Evolutionary conservation across 2,797 vertebrate genomes (phyloP).

Genomic region (Nyctalus aviator): DNA sequence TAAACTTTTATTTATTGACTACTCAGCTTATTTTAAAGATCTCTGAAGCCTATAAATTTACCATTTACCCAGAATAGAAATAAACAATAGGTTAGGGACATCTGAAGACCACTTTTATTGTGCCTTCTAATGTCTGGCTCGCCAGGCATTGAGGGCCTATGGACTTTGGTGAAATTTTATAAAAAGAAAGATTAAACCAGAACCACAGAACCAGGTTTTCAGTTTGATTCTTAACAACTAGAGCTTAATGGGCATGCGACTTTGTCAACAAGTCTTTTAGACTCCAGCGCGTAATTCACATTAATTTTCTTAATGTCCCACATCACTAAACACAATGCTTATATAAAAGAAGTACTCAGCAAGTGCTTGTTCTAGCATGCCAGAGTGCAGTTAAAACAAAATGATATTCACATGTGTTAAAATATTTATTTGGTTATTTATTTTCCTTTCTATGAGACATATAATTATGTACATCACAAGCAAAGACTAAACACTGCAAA

Average conservation of each 20-base stretch:
- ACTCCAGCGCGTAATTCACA: not conserved
- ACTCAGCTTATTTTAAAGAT: conserved; percentile 43
- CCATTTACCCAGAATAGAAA: not conserved
- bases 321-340: not conserved
- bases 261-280: not conserved
- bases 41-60: not conserved
- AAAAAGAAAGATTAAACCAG: conserved; percentile 17
- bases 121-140: not conserved
- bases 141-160: not conserved
- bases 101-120: not conserved
- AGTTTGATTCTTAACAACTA: conserved; percentile 29
- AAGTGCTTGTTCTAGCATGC: conserved; percentile 23
- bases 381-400: conserved; percentile 41
- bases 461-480: conserved; percentile 34
- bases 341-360: not conserved
- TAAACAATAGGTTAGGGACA: not conserved
- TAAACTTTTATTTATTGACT: not conserved
- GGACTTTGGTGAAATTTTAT: not conserved
- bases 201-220: not conserved
- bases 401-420: conserved; percentile 28
- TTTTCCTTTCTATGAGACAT: not conserved
- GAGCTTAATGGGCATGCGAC: not conserved
- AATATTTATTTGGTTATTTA: conserved; percentile 29
- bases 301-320: not conserved
- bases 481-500: conserved; percentile 57